These are phyloP conservation scores for Cyprinodon variegatus DNA, from an alignment of 2,113 vertebrate genomes.

Conservation along the genomic window DNA sequence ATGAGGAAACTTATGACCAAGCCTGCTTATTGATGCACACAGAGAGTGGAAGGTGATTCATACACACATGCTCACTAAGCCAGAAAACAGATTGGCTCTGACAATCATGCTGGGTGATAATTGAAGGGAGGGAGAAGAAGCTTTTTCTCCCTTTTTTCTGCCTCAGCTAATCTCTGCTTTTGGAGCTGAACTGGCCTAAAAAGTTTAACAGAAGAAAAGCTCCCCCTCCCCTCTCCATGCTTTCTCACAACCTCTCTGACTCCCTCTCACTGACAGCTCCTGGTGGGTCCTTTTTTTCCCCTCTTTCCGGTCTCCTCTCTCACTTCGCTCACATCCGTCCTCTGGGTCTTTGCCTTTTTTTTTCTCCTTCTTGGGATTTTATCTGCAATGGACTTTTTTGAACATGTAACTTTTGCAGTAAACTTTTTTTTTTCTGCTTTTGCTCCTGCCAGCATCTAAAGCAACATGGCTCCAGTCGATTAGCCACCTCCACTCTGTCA, in stretches of 20 bases:
- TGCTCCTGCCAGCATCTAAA: conserved; percentile 31
- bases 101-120: conserved; percentile 66
- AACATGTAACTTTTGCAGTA: conserved; percentile 57
- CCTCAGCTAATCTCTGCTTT: conserved; percentile 40
- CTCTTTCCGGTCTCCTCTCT: conserved; percentile 30
- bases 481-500: conserved; percentile 40
- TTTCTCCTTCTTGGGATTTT: conserved; percentile 51
- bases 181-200: conserved; percentile 58
- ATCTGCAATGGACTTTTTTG: conserved; percentile 54
- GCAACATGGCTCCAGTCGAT: conserved; percentile 32
- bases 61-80: conserved; percentile 29
- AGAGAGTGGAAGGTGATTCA: conserved; percentile 30
- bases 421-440: conserved; percentile 51
- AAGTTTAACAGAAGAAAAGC: conserved; percentile 59
- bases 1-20: conserved; percentile 3
- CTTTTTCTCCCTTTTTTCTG: conserved; percentile 46
- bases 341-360: conserved; percentile 49
- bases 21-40: background rate
- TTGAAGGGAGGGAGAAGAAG: conserved; percentile 51
- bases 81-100: conserved; percentile 51
- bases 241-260: conserved; percentile 57
- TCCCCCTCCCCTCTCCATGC: conserved; percentile 35
- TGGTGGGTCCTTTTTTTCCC: conserved; percentile 56
- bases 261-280: conserved; percentile 66
- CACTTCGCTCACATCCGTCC: conserved; percentile 66